Base-by-base conservation (phyloP, 2,113 vertebrate species). In the Protomyctophum bolini region DNA sequence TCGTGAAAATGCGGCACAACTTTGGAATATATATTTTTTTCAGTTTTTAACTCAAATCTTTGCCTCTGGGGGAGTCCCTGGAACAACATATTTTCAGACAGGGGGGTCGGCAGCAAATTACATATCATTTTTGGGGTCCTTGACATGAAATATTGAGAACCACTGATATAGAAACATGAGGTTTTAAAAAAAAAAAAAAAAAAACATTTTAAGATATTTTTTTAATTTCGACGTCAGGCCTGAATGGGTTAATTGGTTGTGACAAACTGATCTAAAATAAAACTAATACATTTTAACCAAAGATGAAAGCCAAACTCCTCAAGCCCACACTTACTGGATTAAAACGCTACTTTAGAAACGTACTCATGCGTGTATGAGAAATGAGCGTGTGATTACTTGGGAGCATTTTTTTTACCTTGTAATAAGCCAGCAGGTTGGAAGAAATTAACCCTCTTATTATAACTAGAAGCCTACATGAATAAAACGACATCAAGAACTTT, bases 281-380 rank as follows among this genome's bases (percentile, higher is more conserved):
- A 10, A 64, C 29, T 21, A 51, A 75, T 80, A 41, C 33, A 1
- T 73, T 45, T 55, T 28, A 77, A 75, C 15, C 49, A n/a, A n/a
- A 69, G 47, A 74, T 52, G 51, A 58, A 78, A 80, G 70, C 54
- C 9, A 29, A n/a, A 54, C 72, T 60, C 68, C 54, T 49, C 58
- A n/a, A 58, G 33, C 6, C 1, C 15, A n/a, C n/a, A 21, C 5
- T n/a, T 12, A 54, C 50, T 6, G 47, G 52, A 28, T 15, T 72
- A 28, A 66, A 57, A 76, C 21, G 11, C 21, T 75, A 65, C 69
- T 76, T 66, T 75, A 11, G 70, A 68, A 76, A 76, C 70, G 8
- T n/a, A 41, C 12, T 15, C 29, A 21, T 7, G 41, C 75, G 4
- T 74, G 56, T 65, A 70, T 68, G 45, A 65, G 48, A 48, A 64